These are phyloP conservation scores for Sula dactylatra DNA, from an alignment of 2,113 vertebrate genomes.

Conservation along the genomic window DNA sequence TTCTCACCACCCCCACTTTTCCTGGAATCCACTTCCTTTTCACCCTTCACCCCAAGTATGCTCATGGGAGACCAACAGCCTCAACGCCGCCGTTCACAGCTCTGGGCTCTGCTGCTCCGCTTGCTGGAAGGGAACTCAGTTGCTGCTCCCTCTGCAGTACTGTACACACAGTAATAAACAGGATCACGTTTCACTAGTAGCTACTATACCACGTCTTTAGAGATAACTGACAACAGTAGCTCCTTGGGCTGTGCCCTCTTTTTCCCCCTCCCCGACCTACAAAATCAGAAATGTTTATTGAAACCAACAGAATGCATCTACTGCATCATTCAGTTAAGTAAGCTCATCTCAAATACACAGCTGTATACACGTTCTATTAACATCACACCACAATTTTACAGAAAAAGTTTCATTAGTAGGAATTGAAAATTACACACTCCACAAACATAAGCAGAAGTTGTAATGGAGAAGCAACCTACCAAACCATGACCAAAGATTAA, in stretches of 20 bases:
- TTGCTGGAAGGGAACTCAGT: not conserved
- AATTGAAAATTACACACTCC: not conserved
- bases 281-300: not conserved
- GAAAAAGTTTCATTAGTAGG: not conserved
- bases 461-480: not conserved
- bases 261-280: not conserved
- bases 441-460: not conserved
- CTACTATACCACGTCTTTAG: slow-evolving; percentile 52
- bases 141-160: not conserved
- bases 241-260: not conserved
- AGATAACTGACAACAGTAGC: slow-evolving; percentile 46
- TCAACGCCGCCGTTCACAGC: slow-evolving; percentile 9
- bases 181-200: slow-evolving; percentile 69
- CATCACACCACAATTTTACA: not conserved
- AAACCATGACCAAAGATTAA: not conserved
- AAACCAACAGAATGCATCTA: not conserved
- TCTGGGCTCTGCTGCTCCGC: not conserved
- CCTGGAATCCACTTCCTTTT: slow-evolving; percentile 78
- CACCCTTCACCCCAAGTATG: slow-evolving; percentile 70
- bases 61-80: slow-evolving; percentile 28
- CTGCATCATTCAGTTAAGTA: not conserved
- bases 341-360: not conserved
- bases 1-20: slow-evolving; percentile 45
- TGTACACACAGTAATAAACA: slow-evolving; percentile 10
- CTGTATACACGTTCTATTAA: not conserved